These are phyloP conservation scores for Hystrix cristata DNA, from an alignment of 2,113 vertebrate genomes.

Conservation along the genomic window DNA sequence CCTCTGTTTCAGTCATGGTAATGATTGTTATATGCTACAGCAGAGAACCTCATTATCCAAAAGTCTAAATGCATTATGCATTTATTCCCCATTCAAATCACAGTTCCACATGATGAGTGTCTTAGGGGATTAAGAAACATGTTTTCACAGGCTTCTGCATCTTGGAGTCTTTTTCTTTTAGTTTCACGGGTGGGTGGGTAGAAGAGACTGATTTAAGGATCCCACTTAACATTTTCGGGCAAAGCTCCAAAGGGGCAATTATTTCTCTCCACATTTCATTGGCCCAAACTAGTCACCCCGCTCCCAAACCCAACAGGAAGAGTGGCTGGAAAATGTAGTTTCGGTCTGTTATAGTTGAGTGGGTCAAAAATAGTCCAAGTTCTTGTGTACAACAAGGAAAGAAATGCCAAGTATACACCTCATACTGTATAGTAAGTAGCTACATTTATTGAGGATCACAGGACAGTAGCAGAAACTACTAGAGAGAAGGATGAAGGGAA, in stretches of 20 bases:
- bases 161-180: background rate
- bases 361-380: background rate
- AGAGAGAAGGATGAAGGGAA: background rate
- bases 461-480: background rate
- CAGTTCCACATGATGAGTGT: background rate
- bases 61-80: background rate
- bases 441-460: background rate
- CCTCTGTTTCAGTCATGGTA: background rate
- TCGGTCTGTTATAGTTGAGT: background rate
- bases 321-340: background rate
- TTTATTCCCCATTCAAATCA: background rate
- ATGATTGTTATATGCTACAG: background rate
- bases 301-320: background rate
- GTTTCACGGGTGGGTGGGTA: background rate
- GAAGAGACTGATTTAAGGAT: background rate
- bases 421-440: background rate
- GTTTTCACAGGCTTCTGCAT: background rate
- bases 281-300: background rate
- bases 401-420: background rate
- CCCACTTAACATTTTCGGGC: background rate
- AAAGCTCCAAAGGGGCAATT: background rate
- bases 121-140: too few species aligned
- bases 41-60: background rate
- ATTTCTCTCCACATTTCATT: background rate
- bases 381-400: background rate